Conservation (phyloP, 1,140 invertebrate genomes). For the Panagrolaimus sp. region DNA sequence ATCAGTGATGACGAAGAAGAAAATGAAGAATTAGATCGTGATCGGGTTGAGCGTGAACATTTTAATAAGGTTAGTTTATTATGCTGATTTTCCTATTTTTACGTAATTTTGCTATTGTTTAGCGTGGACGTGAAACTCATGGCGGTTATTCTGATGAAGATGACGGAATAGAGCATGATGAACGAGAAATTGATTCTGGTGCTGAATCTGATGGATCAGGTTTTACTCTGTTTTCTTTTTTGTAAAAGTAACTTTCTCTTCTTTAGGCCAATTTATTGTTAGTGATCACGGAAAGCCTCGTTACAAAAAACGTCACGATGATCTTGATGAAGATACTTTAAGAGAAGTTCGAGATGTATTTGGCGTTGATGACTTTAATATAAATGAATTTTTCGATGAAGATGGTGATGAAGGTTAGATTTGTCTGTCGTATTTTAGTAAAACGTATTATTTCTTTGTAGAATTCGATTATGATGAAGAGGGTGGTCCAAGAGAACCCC, state of each 20-base stretch:
- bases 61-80: constrained; percentile 17
- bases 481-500: constrained; percentile 21
- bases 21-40: constrained; percentile 63
- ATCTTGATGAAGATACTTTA: constrained; percentile 67
- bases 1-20: constrained; percentile 69
- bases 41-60: constrained; percentile 67
- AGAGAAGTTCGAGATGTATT: constrained; percentile 99
- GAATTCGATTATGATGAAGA: constrained; percentile 63
- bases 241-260: constrained; percentile 14
- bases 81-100: neutral
- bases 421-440: constrained; percentile 18
- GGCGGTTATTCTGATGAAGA: constrained; percentile 42
- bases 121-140: constrained; percentile 21
- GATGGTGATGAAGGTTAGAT: constrained; percentile 65
- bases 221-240: constrained; percentile 35
- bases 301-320: constrained; percentile 12
- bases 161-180: constrained; percentile 60
- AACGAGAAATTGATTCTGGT: constrained; percentile 67
- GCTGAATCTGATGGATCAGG: constrained; percentile 73
- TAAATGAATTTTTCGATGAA: constrained; percentile 76
- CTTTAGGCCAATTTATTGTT: constrained; percentile 45
- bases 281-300: constrained; percentile 36
- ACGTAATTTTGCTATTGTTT: constrained; percentile 1
- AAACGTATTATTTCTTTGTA: constrained; percentile 35
- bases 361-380: constrained; percentile 91